phyloP scores from a whole-genome alignment of 2,797 vertebrate genomes.

The Falco novaeseelandiae region DNA sequence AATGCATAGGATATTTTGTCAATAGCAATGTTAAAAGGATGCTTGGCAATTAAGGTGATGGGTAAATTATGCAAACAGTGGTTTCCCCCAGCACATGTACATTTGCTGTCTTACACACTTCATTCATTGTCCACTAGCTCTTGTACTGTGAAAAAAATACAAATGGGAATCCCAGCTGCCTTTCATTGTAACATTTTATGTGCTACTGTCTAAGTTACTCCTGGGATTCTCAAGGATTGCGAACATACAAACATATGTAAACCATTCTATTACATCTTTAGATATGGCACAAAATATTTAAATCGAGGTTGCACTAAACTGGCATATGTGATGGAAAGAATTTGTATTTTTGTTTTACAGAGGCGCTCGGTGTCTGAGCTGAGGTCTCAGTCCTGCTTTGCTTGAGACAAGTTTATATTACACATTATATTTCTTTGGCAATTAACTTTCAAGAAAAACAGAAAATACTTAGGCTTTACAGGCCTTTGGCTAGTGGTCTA shows the following conservation, averaged over 20 bases:
- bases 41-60: neutral
- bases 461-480: neutral
- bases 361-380: neutral
- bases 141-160: neutral
- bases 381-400: neutral
- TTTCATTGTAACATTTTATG: neutral
- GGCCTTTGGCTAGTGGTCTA: neutral
- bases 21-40: neutral
- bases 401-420: neutral
- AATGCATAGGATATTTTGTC: neutral
- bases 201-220: fast-evolving
- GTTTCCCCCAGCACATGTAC: neutral
- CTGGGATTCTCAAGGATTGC: neutral
- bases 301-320: neutral
- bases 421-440: neutral
- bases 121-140: neutral
- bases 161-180: neutral
- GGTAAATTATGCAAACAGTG: neutral
- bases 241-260: fast-evolving
- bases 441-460: neutral
- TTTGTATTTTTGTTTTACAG: neutral
- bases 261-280: neutral
- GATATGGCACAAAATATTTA: neutral
- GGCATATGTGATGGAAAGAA: neutral
- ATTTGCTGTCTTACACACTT: neutral